Base-by-base conservation (phyloP, 2,888 invertebrate species). In the Plebejus argus region DNA sequence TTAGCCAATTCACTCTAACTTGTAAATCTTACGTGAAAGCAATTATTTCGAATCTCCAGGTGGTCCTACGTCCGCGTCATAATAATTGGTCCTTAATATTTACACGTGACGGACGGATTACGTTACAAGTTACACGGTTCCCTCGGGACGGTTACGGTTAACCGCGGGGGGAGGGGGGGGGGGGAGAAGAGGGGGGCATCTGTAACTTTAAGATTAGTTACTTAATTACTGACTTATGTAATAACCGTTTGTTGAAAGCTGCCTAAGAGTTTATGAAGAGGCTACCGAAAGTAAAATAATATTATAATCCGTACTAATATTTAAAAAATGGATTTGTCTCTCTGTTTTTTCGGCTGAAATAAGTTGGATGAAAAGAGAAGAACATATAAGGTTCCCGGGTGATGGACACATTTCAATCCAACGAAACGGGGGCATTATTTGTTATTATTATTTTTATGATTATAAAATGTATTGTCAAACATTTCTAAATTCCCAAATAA, bases 1-100 rank as follows among this genome's bases (percentile, higher is more conserved):
- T 45, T 45, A 45, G 45, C 45, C 10, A 10, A 53, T 53, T 53
- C 53, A 18, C 5, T 5, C 1, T 53, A 18, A 53, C 15, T 53
- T 53, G 5, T 18, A 4, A 58, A 20, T 20, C 20, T 20, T 58
- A 58, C 58, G 20, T 20, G 20, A 58, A 58, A 58, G 20, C 58
- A 58, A 58, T 58, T 58, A 58, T 20, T 58, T 58, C 1, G 58
- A 58, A 10, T 58, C 20, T 20, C 58, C 58, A n/a, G 58, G n/a
- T 20, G 58, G 10, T n/a, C 15, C 53, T 53, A 20, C 1, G 58
- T 20, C 58, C 58, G 58, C 8, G 58, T 58, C 18, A 20, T 58
- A 58, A 20, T 58, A 58, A 58, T 58, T 58, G 58, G 20, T 20
- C 58, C 20, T 58, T 58, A 58, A 58, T 58, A 58, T 58, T 58